These are phyloP conservation scores for Aptenodytes forsteri DNA, from an alignment of 2,113 vertebrate genomes.

Conservation along the genomic window DNA sequence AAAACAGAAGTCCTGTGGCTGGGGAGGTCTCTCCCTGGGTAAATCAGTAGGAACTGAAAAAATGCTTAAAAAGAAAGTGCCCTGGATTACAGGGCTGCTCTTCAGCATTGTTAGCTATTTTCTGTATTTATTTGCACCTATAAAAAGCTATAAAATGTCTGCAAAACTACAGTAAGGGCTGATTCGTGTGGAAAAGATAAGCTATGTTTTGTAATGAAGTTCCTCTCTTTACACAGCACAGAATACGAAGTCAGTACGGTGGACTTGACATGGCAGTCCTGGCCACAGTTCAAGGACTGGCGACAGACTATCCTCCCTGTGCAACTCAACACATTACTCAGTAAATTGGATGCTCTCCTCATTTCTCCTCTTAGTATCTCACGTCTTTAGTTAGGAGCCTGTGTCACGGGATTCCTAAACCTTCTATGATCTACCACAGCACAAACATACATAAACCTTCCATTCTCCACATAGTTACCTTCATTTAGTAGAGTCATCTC, in stretches of 20 bases:
- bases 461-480: neutral
- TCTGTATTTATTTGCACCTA: neutral
- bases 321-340: neutral
- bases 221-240: neutral
- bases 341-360: too few species aligned
- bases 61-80: neutral
- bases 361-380: neutral
- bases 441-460: neutral
- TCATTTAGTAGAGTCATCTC: neutral
- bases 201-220: neutral
- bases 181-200: neutral
- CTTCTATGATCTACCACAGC: neutral
- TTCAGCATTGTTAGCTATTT: neutral
- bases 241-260: fast-evolving
- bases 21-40: neutral
- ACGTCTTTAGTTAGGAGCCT: neutral
- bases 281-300: neutral
- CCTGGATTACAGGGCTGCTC: neutral
- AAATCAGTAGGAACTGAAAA: neutral
- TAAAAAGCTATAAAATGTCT: neutral
- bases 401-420: neutral
- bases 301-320: neutral
- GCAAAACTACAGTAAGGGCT: neutral
- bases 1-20: neutral
- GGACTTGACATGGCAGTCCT: fast-evolving